Base-by-base conservation (phyloP, 1,140 invertebrate genomes). In the Drosophila azteca region DNA sequence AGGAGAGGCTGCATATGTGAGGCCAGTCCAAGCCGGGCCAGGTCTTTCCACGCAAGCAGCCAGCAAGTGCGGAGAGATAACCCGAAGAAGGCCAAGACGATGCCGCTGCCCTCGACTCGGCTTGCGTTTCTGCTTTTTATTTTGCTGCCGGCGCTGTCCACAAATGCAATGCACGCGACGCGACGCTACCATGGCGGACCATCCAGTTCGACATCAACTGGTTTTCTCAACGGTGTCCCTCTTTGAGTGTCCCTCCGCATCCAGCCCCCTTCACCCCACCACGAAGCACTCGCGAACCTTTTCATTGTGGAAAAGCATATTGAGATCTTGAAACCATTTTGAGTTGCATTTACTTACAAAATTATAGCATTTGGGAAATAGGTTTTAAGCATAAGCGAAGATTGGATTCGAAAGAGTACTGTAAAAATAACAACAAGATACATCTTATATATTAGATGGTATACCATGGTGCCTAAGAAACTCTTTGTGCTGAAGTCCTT, bases 121-220 rank as follows among this genome's bases (percentile, higher is more conserved):
- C 35, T 72, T 70, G 75, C 52, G 53, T 59, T 75, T 57, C 66
- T 67, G 70, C 82, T 79, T 85, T 87, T 82, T 75, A 87, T 85
- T 82, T 72, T 44, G 66, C 62, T 74, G 73, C 55, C 22, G 64
- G 79, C 79, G 49, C 35, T 81, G 67, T 73, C 62, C 78, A 67
- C 55, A 72, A 68, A 48, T 62, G 46, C 26, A 68, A 60, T 67
- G 67, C 66, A 76, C 65, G 72, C 72, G 72, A 73, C 45, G 57
- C 58, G 72, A 73, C 45, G 57, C 58, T 48, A 67, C 51, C 49
- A 80, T 75, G 71, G 78, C 77, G 71, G n/a, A 49, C 45, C 57
- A 67, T 43, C 51, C 62, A 35, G 35, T 49, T 15, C 54, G 53
- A 70, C 67, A 11, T 64, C 55, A 87, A 88, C 83, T 89, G 83